Conservation (phyloP, 2,797 vertebrate genomes). For the Syngnathus rostellatus region DNA sequence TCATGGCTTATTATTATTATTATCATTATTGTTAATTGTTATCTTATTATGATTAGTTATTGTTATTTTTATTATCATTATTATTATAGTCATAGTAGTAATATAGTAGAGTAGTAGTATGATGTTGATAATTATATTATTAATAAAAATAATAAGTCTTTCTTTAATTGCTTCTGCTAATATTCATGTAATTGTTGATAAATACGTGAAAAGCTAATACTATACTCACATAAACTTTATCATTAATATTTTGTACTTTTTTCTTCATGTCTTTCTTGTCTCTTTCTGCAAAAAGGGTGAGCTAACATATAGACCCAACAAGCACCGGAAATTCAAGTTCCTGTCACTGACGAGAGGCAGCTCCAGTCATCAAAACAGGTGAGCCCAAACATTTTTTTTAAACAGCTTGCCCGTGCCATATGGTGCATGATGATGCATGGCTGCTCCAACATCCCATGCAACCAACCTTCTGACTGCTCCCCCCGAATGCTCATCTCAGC, state of each 20-base stretch:
- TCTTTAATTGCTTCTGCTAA: no score
- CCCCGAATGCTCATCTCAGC: conserved; percentile 8
- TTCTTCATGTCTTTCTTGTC: neutral
- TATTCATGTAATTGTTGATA: no score
- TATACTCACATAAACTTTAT: neutral
- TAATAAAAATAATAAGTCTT: no score
- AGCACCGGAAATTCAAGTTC: conserved; percentile 44
- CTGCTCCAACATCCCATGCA: conserved; percentile 30
- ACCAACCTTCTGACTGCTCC: conserved; percentile 8
- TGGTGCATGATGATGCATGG: conserved; percentile 21
- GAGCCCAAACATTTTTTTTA: conserved; percentile 17
- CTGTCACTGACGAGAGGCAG: conserved; percentile 28
- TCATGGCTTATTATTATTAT: no score
- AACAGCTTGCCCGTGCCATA: conserved; percentile 7
- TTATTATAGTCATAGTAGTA: no score
- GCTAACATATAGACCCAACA: conserved; percentile 5
- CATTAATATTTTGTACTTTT: neutral
- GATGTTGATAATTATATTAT: no score
- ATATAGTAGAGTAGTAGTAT: no score
- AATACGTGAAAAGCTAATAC: no score
- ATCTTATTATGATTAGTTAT: no score
- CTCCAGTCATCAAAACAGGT: conserved; percentile 29
- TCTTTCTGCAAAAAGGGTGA: conserved; percentile 1
- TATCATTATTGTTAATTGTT: no score
- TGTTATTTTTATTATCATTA: no score